Conservation (phyloP, 2,113 vertebrate species). For the Onychostoma macrolepis region DNA sequence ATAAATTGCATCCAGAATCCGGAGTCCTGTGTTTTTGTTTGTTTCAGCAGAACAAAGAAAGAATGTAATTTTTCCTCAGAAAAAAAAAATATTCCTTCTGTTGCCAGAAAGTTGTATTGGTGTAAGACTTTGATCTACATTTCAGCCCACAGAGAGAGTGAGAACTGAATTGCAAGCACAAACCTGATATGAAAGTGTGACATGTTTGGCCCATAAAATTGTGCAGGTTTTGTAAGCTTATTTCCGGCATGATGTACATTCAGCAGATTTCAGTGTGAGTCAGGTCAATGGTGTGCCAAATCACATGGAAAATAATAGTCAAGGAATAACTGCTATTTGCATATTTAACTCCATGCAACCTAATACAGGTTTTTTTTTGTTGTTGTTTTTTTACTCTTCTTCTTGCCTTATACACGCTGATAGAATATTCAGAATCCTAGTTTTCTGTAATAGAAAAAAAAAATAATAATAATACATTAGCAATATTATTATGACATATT, state of each 20-base stretch:
- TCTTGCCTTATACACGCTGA: neutral
- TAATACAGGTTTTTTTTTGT: too few species aligned
- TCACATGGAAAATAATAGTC: conserved; percentile 4
- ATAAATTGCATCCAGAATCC: neutral
- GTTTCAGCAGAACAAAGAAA: conserved; percentile 32
- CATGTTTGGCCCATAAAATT: conserved; percentile 8
- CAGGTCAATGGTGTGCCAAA: neutral
- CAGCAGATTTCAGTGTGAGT: conserved; percentile 17
- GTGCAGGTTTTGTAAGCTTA: conserved; percentile 16
- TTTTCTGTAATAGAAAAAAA: neutral
- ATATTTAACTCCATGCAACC: neutral
- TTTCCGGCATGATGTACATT: conserved; percentile 29
- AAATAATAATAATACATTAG: too few species aligned
- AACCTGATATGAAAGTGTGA: conserved; percentile 18
- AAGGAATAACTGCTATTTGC: neutral
- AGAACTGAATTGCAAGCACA: conserved; percentile 31
- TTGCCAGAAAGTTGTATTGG: conserved; percentile 3
- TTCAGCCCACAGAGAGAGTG: neutral
- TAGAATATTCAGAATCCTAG: neutral
- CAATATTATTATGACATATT: too few species aligned
- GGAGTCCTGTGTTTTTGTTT: conserved; percentile 17
- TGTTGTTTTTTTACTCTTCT: neutral
- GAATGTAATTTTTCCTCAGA: conserved; percentile 13
- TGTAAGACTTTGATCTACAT: conserved; percentile 28
- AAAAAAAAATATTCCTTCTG: conserved; percentile 22